Percentiles rank a stretch among this genome's conserved stretches.
These are phyloP conservation scores for Falco punctatus DNA, from an alignment of 2,113 vertebrate species.

Conservation along the genomic window DNA sequence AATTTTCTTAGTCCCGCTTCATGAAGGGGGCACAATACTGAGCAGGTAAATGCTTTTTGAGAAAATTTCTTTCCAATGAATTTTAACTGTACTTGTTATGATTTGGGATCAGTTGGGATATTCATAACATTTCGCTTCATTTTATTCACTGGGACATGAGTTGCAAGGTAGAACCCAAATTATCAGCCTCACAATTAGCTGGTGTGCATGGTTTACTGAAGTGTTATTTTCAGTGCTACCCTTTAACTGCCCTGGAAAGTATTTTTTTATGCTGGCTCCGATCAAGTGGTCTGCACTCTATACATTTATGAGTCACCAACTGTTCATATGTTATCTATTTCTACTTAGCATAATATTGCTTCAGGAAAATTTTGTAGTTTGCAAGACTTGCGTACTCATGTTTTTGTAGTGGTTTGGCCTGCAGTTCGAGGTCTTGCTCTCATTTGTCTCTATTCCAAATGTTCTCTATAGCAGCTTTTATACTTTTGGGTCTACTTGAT, in stretches of 20 bases:
- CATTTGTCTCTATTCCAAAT: background rate
- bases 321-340: background rate
- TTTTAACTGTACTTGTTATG: background rate
- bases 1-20: background rate
- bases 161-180: background rate
- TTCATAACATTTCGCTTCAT: accelerated
- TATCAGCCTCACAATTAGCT: background rate
- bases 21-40: background rate
- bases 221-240: background rate
- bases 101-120: background rate
- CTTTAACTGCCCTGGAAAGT: background rate
- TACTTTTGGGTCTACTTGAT: background rate
- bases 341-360: background rate
- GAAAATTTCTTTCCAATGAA: background rate
- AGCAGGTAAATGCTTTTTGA: background rate
- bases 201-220: background rate
- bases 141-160: background rate
- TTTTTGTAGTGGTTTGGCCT: background rate
- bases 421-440: background rate
- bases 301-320: background rate
- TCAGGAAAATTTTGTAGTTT: background rate
- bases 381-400: background rate
- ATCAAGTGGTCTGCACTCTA: background rate
- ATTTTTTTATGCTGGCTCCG: background rate
- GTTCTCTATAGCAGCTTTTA: background rate